Evolutionary conservation across 2,888 invertebrate species (phyloP).

Genomic region (Cartodere bifasciata): DNA sequence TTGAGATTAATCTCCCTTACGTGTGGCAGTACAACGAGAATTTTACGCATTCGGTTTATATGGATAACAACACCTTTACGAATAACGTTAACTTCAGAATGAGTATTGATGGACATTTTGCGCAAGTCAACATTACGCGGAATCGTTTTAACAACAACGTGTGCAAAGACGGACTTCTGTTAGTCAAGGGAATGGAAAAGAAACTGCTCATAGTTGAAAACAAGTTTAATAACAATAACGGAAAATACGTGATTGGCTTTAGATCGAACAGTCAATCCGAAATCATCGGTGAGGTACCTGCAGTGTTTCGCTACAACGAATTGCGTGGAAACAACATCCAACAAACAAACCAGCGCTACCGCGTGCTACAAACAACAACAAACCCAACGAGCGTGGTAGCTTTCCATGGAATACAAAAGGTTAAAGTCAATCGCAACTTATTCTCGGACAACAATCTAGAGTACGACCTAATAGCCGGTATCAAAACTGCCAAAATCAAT

Average conservation of each 20-base stretch:
- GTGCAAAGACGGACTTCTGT: constrained; percentile 69
- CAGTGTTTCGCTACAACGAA: constrained; percentile 65
- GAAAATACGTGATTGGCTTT: constrained; percentile 75
- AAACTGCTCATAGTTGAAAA: constrained; percentile 75
- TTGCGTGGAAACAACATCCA: constrained; percentile 54
- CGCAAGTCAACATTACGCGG: constrained; percentile 73
- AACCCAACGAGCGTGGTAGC: constrained; percentile 77
- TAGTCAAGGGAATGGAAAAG: constrained; percentile 93
- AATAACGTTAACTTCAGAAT: constrained; percentile 77
- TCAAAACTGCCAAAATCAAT: constrained; percentile 74
- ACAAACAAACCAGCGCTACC: constrained; percentile 22
- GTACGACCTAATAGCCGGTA: constrained; percentile 87
- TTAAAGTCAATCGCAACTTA: constrained; percentile 78
- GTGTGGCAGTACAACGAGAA: constrained; percentile 94
- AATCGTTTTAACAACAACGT: constrained; percentile 76
- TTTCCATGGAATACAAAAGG: constrained; percentile 89
- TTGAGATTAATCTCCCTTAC: constrained; percentile 81
- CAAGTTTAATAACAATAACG: constrained; percentile 64
- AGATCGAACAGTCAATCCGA: constrained; percentile 86
- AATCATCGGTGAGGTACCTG: constrained; percentile 73
- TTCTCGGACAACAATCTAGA: constrained; percentile 72
- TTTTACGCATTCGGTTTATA: constrained; percentile 79
- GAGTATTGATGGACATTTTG: constrained; percentile 85
- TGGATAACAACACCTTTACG: constrained; percentile 78
- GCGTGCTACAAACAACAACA: constrained; percentile 24